Conservation (phyloP, 2,113 vertebrate species). For the Phoxinus phoxinus region DNA sequence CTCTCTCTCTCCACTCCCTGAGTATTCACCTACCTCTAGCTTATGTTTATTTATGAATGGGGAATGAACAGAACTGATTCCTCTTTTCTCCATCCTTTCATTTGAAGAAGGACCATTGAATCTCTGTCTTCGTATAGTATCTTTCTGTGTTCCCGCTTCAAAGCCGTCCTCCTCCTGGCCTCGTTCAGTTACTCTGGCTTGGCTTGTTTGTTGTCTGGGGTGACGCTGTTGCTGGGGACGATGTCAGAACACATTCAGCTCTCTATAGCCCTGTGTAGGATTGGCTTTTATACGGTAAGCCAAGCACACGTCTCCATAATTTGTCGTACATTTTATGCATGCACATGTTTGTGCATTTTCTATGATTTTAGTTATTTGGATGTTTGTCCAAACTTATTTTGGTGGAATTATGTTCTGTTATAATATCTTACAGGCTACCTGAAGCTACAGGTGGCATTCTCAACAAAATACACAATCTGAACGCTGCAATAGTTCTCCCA, state of each 20-base stretch:
- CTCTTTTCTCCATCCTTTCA: constrained; percentile 33
- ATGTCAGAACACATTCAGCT: constrained; percentile 93
- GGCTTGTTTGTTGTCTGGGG: constrained; percentile 77
- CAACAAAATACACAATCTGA: not conserved
- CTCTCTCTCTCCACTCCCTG: not conserved
- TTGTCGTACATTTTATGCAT: not conserved
- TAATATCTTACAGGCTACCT: not conserved
- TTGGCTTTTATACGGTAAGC: constrained; percentile 91
- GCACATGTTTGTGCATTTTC: constrained; percentile 27
- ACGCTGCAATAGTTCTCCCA: not conserved
- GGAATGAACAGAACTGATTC: constrained; percentile 53
- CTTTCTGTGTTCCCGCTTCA: constrained; percentile 42
- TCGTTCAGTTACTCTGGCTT: constrained; percentile 71
- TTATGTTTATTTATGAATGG: constrained; percentile 44
- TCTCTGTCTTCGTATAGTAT: constrained; percentile 49
- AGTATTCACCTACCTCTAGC: constrained; percentile 17
- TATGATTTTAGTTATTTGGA: not conserved
- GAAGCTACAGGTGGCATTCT: not conserved
- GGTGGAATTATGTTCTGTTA: not conserved
- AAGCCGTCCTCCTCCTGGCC: constrained; percentile 57
- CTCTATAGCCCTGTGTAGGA: constrained; percentile 89
- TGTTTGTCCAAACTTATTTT: not conserved
- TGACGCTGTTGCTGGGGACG: constrained; percentile 76
- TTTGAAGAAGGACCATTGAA: constrained; percentile 59
- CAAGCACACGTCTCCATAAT: constrained; percentile 13